Evolutionary conservation across 1,140 invertebrate genomes (phyloP), one percentile per base, ranked within the genome.

Genomic region (Panulirus ornatus): DNA sequence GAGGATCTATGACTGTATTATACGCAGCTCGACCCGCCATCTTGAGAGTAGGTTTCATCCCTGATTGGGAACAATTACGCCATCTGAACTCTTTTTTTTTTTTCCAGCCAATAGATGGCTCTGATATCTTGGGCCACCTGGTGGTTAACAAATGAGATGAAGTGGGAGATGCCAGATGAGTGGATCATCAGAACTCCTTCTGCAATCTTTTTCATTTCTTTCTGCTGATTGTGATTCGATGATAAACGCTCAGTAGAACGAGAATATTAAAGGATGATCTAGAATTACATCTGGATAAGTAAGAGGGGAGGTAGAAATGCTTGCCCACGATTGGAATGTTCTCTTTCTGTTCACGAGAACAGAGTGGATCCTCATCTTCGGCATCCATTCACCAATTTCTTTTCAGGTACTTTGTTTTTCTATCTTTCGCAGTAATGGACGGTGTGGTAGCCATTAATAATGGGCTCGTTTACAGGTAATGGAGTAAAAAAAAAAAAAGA

Each of bases 71-170:
- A 27, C 58, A 66, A 27, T 66, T 66, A 66, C 58, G 30, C 58
- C 30, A 11, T 27, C 58, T n/a, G n/a, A n/a, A n/a, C n/a, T n/a
- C n/a, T n/a, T n/a, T n/a, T n/a, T n/a, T n/a, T n/a, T n/a, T 66
- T 66, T 66, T 30, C 30, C 58, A 30, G 58, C 58, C 58, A 66
- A 66, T 66, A 66, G 58, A 66, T 66, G 58, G 58, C 58, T 66
- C 58, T 66, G 58, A 66, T 66, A 66, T 11, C 58, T 27, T 66
- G 3, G 58, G n/a, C 58, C 58, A 22, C 58, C 58, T 66, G 58
- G 58, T 66, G 58, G 14, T 66, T 66, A 27, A 66, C 58, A 66
- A 66, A 66, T 66, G 58, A 66, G 58, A 27, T 66, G 30, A 66
- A 66, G n/a, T 27, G 22, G 51, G 51, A 19, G 22, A 3, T 66